Conservation (phyloP, 2,113 vertebrate genomes). For the Pitta sordida region DNA sequence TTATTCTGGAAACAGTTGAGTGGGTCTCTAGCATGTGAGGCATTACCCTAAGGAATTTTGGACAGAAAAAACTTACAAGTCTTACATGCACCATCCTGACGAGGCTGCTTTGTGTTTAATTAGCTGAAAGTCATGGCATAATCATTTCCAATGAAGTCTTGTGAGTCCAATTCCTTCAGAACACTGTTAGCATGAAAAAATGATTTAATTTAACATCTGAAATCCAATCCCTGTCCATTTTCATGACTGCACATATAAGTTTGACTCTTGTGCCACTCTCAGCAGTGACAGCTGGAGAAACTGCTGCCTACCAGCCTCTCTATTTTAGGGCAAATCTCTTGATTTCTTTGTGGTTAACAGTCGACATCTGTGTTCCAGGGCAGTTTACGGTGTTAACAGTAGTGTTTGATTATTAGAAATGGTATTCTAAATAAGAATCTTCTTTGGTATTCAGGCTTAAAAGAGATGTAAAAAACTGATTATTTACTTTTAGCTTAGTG, state of each 20-base stretch:
- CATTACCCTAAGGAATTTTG: background rate
- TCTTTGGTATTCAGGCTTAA: background rate
- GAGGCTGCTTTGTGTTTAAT: background rate
- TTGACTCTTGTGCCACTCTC: background rate
- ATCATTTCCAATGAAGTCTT: fast-evolving
- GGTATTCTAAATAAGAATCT: background rate
- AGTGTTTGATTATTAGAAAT: background rate
- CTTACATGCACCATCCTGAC: background rate
- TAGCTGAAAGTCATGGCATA: background rate
- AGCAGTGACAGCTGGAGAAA: background rate
- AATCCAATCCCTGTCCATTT: background rate
- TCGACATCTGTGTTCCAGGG: background rate
- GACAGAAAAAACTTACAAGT: background rate
- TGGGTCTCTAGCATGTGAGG: background rate
- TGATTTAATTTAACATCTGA: background rate
- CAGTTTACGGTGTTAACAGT: background rate
- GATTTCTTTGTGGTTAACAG: no score
- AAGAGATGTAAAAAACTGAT: background rate
- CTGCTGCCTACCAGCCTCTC: background rate
- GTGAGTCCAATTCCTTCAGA: background rate
- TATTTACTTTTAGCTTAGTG: background rate
- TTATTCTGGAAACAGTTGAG: background rate
- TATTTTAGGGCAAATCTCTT: no score
- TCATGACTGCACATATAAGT: background rate
- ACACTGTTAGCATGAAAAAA: background rate